These are phyloP conservation scores for Amblyopsis hoosieri DNA, from an alignment of 2,797 vertebrate species.

Conservation along the genomic window DNA sequence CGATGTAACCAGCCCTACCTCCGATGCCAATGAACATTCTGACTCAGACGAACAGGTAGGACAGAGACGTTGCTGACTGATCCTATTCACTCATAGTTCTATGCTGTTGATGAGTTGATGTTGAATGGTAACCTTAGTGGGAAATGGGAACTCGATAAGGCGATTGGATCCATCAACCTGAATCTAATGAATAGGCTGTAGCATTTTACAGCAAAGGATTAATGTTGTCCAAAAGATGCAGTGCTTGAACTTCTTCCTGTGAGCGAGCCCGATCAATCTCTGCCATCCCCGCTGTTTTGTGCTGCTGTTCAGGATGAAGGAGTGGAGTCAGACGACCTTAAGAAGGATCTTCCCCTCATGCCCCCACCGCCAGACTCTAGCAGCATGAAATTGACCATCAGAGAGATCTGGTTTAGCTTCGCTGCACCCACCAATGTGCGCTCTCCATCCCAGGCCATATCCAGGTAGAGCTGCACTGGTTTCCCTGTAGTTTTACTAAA, in stretches of 20 bases:
- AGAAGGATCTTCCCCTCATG: slow-evolving; percentile 95
- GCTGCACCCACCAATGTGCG: slow-evolving; percentile 97
- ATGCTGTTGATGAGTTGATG: not conserved
- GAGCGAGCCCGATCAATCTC: not conserved
- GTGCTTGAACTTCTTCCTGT: not conserved
- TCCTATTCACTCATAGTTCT: not conserved
- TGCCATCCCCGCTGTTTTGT: not conserved
- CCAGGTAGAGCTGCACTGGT: slow-evolving; percentile 78
- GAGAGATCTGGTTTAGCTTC: slow-evolving; percentile 99
- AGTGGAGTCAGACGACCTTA: slow-evolving; percentile 96
- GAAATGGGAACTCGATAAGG: not conserved
- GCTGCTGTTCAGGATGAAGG: slow-evolving; percentile 88
- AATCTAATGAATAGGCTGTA: not conserved
- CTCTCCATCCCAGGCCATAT: slow-evolving; percentile 86
- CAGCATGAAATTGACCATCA: slow-evolving; percentile 97
- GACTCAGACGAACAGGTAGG: slow-evolving; percentile 95
- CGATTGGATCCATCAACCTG: not conserved
- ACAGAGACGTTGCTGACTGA: not conserved
- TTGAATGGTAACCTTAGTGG: no score
- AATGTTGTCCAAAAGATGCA: not conserved
- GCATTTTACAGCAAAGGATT: not conserved
- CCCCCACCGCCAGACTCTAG: slow-evolving; percentile 97
- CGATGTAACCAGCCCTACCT: slow-evolving; percentile 86
- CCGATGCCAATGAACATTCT: slow-evolving; percentile 83
- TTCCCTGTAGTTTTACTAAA: no score